phyloP scores from a whole-genome alignment of 1,140 invertebrate species.

The Ctenoplectra terminalis region DNA sequence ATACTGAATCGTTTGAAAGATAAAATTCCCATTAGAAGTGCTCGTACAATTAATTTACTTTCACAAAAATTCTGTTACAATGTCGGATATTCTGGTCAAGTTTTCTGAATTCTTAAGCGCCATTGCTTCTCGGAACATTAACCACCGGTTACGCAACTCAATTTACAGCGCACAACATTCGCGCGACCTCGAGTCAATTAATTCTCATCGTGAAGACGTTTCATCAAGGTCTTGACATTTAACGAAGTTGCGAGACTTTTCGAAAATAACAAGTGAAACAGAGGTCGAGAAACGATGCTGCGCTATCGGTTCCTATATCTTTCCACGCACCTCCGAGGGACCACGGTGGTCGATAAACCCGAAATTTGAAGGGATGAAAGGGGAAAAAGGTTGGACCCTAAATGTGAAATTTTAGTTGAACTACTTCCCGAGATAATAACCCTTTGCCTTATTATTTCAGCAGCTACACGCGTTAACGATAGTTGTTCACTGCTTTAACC shows the following conservation, averaged over 20 bases:
- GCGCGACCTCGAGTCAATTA: constrained; percentile 38
- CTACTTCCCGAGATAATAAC: too few relatives aligned
- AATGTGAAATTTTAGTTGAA: too few relatives aligned
- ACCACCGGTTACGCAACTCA: constrained; percentile 10
- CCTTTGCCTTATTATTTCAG: too few relatives aligned
- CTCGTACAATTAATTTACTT: neutral
- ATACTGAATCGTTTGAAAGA: neutral
- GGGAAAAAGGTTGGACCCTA: too few relatives aligned
- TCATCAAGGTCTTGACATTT: constrained; percentile 19
- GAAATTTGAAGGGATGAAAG: too few relatives aligned
- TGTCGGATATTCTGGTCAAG: neutral
- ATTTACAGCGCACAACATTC: neutral
- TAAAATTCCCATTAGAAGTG: neutral
- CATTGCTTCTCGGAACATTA: neutral
- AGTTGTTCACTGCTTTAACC: too few relatives aligned
- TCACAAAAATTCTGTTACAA: neutral
- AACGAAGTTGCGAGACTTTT: neutral
- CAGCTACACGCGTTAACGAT: too few relatives aligned
- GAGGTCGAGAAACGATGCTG: too few relatives aligned
- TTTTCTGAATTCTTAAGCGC: neutral
- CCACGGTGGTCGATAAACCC: too few relatives aligned
- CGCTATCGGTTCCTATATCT: too few relatives aligned
- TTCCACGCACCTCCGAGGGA: too few relatives aligned
- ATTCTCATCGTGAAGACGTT: constrained; percentile 28
- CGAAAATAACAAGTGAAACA: constrained; percentile 11